Evolutionary conservation across 2,113 vertebrate genomes (phyloP).

Genomic region (Ammodramus savannarum): DNA sequence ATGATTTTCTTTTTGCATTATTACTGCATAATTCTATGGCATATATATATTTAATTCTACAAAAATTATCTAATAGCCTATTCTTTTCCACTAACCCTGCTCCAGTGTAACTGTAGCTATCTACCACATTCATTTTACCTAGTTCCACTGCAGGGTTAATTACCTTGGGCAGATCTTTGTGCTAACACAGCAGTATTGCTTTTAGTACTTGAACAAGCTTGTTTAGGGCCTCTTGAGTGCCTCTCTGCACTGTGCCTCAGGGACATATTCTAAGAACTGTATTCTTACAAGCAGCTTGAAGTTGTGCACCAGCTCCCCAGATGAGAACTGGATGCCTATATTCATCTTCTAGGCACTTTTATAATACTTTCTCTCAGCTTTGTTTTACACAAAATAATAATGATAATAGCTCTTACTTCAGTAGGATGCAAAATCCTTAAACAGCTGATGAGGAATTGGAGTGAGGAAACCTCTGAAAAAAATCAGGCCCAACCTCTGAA

Average conservation of each 20-base stretch:
- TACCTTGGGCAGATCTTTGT: not conserved
- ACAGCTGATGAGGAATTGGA: not conserved
- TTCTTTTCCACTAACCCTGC: not conserved
- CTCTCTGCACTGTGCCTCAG: not conserved
- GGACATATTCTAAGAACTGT: not conserved
- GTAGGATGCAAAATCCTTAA: not conserved
- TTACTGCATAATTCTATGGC: not conserved
- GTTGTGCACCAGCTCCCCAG: not conserved
- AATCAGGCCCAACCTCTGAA: not conserved
- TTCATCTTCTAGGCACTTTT: not conserved
- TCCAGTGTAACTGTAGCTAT: not conserved
- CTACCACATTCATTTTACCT: not conserved
- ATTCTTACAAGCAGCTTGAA: not conserved
- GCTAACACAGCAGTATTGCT: not conserved
- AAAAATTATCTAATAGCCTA: not conserved
- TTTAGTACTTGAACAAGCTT: conserved; percentile 1
- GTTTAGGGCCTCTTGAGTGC: not conserved
- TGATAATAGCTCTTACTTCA: not conserved
- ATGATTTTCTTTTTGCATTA: not conserved
- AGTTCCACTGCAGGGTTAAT: conserved; percentile 7
- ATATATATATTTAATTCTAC: not conserved
- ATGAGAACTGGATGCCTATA: not conserved
- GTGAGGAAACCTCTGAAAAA: not conserved
- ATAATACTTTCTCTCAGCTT: not conserved
- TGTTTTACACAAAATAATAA: conserved; percentile 2